A percentile compares a stretch with the other conserved stretches of the same genome.
Evolutionary conservation across 2,113 vertebrate species (phyloP).

Genomic region (Hemiscyllium ocellatum): DNA sequence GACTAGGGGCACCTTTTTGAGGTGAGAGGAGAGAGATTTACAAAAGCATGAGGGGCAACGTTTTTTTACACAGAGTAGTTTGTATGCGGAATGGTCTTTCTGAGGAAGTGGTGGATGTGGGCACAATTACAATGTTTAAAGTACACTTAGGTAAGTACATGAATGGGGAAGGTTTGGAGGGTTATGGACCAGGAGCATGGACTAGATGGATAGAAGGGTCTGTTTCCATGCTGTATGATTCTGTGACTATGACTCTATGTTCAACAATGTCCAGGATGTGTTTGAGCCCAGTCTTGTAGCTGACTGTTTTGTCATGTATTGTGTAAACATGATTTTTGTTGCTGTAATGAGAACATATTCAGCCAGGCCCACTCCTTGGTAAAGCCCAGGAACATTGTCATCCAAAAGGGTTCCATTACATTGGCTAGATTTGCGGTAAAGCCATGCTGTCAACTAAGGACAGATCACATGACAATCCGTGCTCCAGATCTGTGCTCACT

Average conservation of each 20-base stretch:
- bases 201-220: no score
- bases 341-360: neutral
- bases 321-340: neutral
- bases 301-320: neutral
- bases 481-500: neutral
- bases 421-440: neutral
- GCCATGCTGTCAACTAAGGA: neutral
- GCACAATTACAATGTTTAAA: no score
- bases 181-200: no score
- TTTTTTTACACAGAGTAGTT: no score
- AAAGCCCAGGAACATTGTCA: neutral
- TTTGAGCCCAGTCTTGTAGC: neutral
- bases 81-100: no score
- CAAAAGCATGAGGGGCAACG: no score
- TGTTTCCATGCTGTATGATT: no score
- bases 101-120: no score
- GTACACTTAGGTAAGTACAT: no score
- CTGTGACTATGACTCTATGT: neutral
- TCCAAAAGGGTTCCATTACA: neutral
- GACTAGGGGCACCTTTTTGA: no score
- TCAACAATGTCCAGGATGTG: neutral
- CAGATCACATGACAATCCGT: neutral
- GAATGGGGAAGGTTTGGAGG: no score
- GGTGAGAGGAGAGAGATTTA: no score
- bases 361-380: neutral